These are phyloP conservation scores for Oxytorus armatus DNA, from an alignment of 2,888 invertebrate species.

Conservation along the genomic window DNA sequence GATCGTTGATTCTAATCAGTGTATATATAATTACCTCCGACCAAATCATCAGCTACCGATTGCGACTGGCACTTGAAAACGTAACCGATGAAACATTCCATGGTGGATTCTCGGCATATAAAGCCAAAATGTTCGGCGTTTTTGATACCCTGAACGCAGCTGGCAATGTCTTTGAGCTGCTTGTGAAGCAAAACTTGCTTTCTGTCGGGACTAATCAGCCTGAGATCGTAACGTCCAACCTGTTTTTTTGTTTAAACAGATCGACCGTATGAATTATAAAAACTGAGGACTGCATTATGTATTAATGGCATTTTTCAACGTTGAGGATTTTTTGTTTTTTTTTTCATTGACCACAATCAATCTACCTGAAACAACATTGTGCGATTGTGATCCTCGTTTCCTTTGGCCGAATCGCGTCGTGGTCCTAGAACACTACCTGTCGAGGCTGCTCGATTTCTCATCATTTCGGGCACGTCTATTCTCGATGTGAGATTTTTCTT, in stretches of 20 bases:
- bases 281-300: too few species aligned
- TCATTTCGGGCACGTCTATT: conserved; percentile 80
- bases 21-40: conserved; percentile 86
- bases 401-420: conserved; percentile 80
- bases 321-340: too few species aligned
- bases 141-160: conserved; percentile 92
- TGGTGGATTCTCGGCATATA: conserved; percentile 92
- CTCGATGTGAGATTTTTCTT: conserved; percentile 73
- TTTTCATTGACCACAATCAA: too few species aligned
- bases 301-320: too few species aligned
- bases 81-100: conserved; percentile 91
- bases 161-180: conserved; percentile 94
- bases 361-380: conserved; percentile 96
- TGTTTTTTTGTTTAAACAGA: conserved; percentile 78
- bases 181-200: conserved; percentile 95
- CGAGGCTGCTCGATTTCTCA: conserved; percentile 84
- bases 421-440: conserved; percentile 83
- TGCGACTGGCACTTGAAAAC: conserved; percentile 96
- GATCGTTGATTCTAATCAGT: background rate
- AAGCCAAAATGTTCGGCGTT: conserved; percentile 96
- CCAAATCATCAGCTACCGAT: conserved; percentile 92
- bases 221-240: conserved; percentile 94
- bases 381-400: conserved; percentile 90
- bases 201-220: conserved; percentile 96
- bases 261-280: too few species aligned